Percentiles rank a stretch among this genome's conserved stretches.
These are phyloP conservation scores for Fulica atra DNA, from an alignment of 2,113 vertebrate genomes.

Conservation along the genomic window DNA sequence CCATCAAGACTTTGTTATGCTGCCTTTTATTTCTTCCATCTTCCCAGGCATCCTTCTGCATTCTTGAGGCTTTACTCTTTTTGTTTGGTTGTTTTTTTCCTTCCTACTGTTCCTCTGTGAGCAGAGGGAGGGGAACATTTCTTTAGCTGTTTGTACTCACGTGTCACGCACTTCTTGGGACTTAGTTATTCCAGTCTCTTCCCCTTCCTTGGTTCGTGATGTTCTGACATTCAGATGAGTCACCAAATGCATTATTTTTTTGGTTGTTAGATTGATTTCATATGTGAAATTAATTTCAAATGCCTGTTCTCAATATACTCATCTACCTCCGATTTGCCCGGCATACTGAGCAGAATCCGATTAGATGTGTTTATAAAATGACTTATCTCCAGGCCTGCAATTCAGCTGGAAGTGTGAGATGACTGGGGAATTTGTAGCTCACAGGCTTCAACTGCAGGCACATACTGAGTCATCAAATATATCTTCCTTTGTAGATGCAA, in stretches of 20 bases:
- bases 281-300: conserved; percentile 18
- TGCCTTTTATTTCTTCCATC: background rate
- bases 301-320: conserved; percentile 1
- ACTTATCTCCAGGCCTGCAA: background rate
- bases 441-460: background rate
- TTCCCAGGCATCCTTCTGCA: background rate
- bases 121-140: background rate
- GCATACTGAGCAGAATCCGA: background rate
- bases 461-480: background rate
- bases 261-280: background rate
- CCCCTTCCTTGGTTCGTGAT: background rate
- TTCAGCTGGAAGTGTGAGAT: background rate
- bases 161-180: background rate
- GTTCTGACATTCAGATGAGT: conserved; percentile 5
- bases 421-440: background rate
- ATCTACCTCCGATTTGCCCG: background rate
- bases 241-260: background rate
- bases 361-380: conserved; percentile 6
- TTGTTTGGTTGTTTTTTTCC: background rate
- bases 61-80: background rate
- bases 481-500: background rate
- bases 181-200: background rate
- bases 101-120: background rate
- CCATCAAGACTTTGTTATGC: background rate
- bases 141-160: background rate